These are phyloP conservation scores for Phycodurus eques DNA, from an alignment of 2,113 vertebrate species.

Conservation along the genomic window DNA sequence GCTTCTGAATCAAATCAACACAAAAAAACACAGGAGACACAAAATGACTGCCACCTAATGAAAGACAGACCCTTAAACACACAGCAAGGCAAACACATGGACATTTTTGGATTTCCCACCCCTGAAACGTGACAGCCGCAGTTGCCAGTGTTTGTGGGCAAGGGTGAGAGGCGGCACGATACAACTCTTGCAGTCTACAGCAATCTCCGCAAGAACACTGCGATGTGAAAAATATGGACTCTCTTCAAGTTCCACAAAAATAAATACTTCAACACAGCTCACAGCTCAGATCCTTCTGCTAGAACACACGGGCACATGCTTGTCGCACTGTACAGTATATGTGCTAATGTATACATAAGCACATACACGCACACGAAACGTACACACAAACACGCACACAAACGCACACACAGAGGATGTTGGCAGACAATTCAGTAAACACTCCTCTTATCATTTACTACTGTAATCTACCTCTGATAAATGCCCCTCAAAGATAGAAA, in stretches of 20 bases:
- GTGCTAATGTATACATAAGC: constrained; percentile 49
- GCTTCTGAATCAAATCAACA: constrained; percentile 71
- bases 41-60: constrained; percentile 64
- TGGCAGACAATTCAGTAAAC: constrained; percentile 77
- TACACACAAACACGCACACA: constrained; percentile 43
- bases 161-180: constrained; percentile 37
- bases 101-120: constrained; percentile 54
- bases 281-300: constrained; percentile 42
- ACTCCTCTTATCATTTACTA: constrained; percentile 70
- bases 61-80: constrained; percentile 64
- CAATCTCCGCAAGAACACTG: constrained; percentile 23
- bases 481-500: constrained; percentile 75
- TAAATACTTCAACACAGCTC: constrained; percentile 33
- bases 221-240: constrained; percentile 32
- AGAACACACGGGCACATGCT: constrained; percentile 37
- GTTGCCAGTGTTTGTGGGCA: constrained; percentile 49
- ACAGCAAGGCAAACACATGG: constrained; percentile 53
- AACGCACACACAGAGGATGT: constrained; percentile 60
- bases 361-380: constrained; percentile 37
- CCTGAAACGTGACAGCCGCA: constrained; percentile 58
- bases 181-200: constrained; percentile 19
- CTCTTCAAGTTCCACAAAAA: constrained; percentile 8
- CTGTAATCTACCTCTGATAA: constrained; percentile 77
- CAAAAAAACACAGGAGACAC: constrained; percentile 62
- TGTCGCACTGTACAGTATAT: constrained; percentile 33